Conservation (phyloP, 2,113 vertebrate species). For the Murina feae region DNA sequence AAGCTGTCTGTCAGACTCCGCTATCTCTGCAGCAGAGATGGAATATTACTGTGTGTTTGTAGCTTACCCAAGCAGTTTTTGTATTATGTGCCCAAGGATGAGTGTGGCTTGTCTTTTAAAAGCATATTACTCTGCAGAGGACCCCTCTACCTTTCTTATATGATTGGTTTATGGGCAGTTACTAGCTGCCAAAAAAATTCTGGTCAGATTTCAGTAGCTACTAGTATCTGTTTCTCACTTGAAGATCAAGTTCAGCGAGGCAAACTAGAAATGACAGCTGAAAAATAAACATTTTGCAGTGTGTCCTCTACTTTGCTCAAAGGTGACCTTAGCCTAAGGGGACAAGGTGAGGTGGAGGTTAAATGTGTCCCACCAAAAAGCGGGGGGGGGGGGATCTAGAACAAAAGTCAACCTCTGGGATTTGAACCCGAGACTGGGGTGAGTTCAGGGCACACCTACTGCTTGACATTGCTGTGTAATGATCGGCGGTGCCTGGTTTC, state of each 20-base stretch:
- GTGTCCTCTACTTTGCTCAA: constrained; percentile 63
- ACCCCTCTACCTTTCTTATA: not conserved
- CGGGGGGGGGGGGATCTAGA: not conserved
- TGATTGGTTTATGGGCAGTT: constrained; percentile 39
- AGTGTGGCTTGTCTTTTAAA: constrained; percentile 36
- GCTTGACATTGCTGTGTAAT: not conserved
- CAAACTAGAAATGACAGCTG: constrained; percentile 72
- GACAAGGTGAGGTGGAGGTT: constrained; percentile 49
- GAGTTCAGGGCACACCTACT: not conserved
- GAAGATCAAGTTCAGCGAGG: constrained; percentile 73
- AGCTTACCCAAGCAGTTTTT: not conserved
- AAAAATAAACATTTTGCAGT: constrained; percentile 70
- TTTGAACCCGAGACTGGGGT: not conserved
- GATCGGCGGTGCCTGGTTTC: constrained; percentile 53
- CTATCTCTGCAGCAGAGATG: accelerated
- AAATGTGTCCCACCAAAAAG: not conserved
- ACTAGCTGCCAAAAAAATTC: not conserved
- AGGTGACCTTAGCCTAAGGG: constrained; percentile 57
- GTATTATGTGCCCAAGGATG: not conserved
- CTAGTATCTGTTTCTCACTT: constrained; percentile 55
- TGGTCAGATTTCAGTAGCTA: constrained; percentile 66
- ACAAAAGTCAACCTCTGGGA: constrained; percentile 14
- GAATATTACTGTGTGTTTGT: not conserved
- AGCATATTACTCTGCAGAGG: constrained; percentile 6
- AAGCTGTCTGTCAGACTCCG: accelerated